Conservation (phyloP, 2,888 invertebrate species). For the Prosopocoilus inquinatus region DNA sequence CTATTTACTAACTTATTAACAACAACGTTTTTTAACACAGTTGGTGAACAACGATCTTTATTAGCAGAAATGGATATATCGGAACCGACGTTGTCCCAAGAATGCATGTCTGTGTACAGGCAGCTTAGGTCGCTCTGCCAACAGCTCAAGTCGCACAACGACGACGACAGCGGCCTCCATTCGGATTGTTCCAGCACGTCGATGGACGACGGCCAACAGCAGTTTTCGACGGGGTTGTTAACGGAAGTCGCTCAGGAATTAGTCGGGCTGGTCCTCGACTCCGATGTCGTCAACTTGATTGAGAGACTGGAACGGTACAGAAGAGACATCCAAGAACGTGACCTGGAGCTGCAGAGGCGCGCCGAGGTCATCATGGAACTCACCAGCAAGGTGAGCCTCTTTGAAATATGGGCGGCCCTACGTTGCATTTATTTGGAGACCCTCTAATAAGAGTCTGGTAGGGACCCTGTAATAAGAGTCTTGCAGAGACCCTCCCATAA, state of each 20-base stretch:
- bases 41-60: constrained; percentile 64
- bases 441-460: too few relatives aligned
- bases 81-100: constrained; percentile 57
- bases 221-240: constrained; percentile 50
- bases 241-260: constrained; percentile 73
- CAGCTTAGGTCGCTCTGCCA: constrained; percentile 71
- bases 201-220: constrained; percentile 51
- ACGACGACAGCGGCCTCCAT: constrained; percentile 67
- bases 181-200: constrained; percentile 68
- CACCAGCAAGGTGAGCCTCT: constrained; percentile 74
- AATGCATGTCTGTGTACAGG: constrained; percentile 70
- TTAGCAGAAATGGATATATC: constrained; percentile 89
- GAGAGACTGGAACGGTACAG: constrained; percentile 77
- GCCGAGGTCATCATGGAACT: constrained; percentile 77
- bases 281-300: constrained; percentile 71
- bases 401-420: too few relatives aligned
- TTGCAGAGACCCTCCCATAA: too few relatives aligned
- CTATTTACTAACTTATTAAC: not conserved
- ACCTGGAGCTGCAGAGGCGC: constrained; percentile 77
- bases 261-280: constrained; percentile 68
- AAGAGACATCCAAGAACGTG: constrained; percentile 71
- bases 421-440: too few relatives aligned
- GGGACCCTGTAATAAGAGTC: too few relatives aligned
- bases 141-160: constrained; percentile 73
- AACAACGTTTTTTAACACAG: constrained; percentile 7